Conservation (phyloP, 2,113 vertebrate species). For the Pholis gunnellus region DNA sequence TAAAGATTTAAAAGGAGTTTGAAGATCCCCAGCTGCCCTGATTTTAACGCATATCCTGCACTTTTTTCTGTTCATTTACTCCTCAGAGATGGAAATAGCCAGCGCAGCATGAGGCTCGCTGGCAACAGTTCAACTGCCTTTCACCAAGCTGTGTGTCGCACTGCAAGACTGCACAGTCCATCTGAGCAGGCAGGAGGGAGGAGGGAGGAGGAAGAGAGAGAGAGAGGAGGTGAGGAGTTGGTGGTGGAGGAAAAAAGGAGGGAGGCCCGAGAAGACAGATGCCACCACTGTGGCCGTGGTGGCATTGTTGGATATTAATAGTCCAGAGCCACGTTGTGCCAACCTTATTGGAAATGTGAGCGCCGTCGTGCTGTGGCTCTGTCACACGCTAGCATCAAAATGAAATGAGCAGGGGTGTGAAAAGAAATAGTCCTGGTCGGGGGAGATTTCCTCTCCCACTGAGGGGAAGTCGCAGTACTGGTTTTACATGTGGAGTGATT, state of each 20-base stretch:
- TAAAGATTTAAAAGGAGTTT: neutral
- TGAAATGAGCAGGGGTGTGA: constrained; percentile 76
- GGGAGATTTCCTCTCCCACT: constrained; percentile 17
- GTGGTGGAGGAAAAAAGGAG: constrained; percentile 4
- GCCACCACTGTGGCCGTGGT: constrained; percentile 79
- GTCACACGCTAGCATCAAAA: constrained; percentile 79
- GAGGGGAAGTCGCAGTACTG: constrained; percentile 9
- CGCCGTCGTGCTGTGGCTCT: constrained; percentile 59
- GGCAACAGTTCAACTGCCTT: constrained; percentile 70
- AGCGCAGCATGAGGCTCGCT: constrained; percentile 63
- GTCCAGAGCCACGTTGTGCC: constrained; percentile 76
- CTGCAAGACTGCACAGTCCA: constrained; percentile 55
- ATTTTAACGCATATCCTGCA: constrained; percentile 50
- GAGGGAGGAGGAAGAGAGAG: constrained; percentile 13
- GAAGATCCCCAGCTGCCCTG: constrained; percentile 13
- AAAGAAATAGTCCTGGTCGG: constrained; percentile 45
- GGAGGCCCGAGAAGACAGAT: constrained; percentile 78
- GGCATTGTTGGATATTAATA: constrained; percentile 83
- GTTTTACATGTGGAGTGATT: constrained; percentile 22
- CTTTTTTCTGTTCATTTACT: constrained; percentile 49
- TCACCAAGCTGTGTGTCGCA: constrained; percentile 71
- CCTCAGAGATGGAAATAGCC: constrained; percentile 58
- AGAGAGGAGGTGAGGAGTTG: constrained; percentile 34
- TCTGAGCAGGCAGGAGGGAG: constrained; percentile 53
- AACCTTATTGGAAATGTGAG: constrained; percentile 77